A percentile compares a stretch with the other conserved stretches of the same genome.
These are phyloP conservation scores for Paralinhomoeus sp. DNA, from an alignment of 2,888 invertebrate genomes.

Conservation along the genomic window DNA sequence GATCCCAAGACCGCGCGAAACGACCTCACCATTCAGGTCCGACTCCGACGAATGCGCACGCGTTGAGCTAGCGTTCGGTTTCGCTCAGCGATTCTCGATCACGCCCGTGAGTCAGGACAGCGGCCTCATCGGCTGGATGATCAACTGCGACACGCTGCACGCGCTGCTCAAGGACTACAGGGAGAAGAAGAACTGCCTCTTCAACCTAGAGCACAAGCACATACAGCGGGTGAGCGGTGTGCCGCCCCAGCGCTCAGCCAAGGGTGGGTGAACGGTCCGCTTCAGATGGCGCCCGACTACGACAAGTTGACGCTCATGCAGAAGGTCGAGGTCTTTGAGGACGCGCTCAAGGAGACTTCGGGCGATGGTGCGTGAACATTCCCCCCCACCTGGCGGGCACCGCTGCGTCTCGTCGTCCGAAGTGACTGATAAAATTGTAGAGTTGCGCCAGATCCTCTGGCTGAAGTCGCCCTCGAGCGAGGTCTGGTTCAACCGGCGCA, in stretches of 20 bases:
- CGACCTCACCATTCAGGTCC: slow-evolving; percentile 38
- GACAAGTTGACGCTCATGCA: slow-evolving; percentile 91
- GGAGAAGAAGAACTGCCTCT: slow-evolving; percentile 81
- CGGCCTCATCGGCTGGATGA: slow-evolving; percentile 94
- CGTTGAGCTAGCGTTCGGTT: too few species aligned
- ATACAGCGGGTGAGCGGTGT: slow-evolving; percentile 75
- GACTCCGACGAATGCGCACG: too few species aligned
- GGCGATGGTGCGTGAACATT: slow-evolving; percentile 87
- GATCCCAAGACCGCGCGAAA: slow-evolving; percentile 83
- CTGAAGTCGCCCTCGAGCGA: slow-evolving; percentile 61
- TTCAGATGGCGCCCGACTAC: slow-evolving; percentile 79
- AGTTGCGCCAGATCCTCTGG: slow-evolving; percentile 48
- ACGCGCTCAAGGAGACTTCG: slow-evolving; percentile 71
- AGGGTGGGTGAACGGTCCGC: too few species aligned
- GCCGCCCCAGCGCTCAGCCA: too few species aligned
- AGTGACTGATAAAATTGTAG: too few species aligned
- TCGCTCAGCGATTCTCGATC: slow-evolving; percentile 69
- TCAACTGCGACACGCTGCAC: slow-evolving; percentile 93
- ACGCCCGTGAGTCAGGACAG: slow-evolving; percentile 94
- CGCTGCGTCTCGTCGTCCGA: too few species aligned
- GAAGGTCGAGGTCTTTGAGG: slow-evolving; percentile 95
- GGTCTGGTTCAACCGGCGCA: slow-evolving; percentile 91
- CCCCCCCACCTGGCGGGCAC: too few species aligned
- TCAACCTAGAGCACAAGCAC: slow-evolving; percentile 88
- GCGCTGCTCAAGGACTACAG: slow-evolving; percentile 86